A percentile compares a stretch with the other conserved stretches of the same genome.
These are phyloP conservation scores for Percopsis transmontana DNA, from an alignment of 2,113 vertebrate species.

Conservation along the genomic window DNA sequence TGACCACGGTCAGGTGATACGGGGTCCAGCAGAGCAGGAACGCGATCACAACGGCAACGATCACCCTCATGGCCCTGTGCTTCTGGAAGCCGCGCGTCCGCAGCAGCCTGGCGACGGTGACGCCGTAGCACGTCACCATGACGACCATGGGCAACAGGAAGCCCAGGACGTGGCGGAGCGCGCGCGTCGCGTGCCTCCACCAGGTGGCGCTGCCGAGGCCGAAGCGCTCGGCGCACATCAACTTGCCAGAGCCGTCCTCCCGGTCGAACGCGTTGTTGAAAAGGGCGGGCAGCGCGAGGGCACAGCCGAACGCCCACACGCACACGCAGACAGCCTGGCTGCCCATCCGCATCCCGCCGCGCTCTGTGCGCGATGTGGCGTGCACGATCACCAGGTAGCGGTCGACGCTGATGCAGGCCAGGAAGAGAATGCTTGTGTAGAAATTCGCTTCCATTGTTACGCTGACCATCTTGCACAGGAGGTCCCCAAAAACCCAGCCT, in stretches of 20 bases:
- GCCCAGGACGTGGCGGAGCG: slow-evolving; percentile 68
- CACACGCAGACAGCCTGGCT: slow-evolving; percentile 47
- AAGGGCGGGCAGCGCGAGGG: slow-evolving; percentile 63
- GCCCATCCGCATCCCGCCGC: slow-evolving; percentile 24
- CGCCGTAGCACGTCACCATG: slow-evolving; percentile 76
- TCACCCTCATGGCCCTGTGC: slow-evolving; percentile 79
- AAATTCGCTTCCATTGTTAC: slow-evolving; percentile 68
- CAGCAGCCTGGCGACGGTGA: slow-evolving; percentile 68
- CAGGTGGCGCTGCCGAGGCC: slow-evolving; percentile 15
- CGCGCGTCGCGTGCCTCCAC: slow-evolving; percentile 42
- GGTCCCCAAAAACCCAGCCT: slow-evolving; percentile 72
- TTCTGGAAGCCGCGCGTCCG: slow-evolving; percentile 73
- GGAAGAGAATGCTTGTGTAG: slow-evolving; percentile 78
- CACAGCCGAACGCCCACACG: slow-evolving; percentile 61
- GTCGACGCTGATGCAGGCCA: slow-evolving; percentile 76
- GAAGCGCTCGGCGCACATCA: slow-evolving; percentile 38
- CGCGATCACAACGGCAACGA: slow-evolving; percentile 70
- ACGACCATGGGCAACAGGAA: slow-evolving; percentile 70
- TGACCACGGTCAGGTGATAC: slow-evolving; percentile 63
- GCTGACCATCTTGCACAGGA: slow-evolving; percentile 65
- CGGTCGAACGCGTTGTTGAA: background rate
- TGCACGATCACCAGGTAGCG: slow-evolving; percentile 72
- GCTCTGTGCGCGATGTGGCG: slow-evolving; percentile 11
- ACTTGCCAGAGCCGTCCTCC: accelerated
- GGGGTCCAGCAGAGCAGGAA: slow-evolving; percentile 80